Evolutionary conservation across 2,797 vertebrate genomes (phyloP), one percentile per base, ranked within the genome.

Genomic region (Pithecia hirsuta): DNA sequence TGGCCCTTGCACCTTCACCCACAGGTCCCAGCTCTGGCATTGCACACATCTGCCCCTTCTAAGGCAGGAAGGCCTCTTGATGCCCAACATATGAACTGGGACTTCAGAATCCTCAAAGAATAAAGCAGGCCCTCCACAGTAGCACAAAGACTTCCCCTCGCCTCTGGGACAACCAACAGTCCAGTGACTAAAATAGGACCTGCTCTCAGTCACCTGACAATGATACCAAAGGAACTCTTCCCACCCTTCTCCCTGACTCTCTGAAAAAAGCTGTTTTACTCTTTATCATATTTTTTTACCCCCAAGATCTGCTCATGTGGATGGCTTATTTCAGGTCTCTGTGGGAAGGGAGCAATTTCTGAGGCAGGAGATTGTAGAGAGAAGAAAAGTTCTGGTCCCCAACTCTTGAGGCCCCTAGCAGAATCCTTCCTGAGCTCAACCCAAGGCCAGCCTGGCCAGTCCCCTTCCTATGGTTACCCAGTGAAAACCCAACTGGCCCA

Each of bases 121-220:
- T 7, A 22, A 44, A 9, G 26, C 6, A 30, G 50, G 26, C 30
- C 6, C 15, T 75, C n/a, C 4, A 19, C 46, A 8, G 24, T 9
- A 83, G n/a, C 26, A 17, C 52, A 86, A 24, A 76, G 81, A 39
- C 55, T 2, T 26, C 12, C 2, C 55, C 22, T 41, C 4, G 0
- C 11, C 75, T 33, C 57, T 22, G 26, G 44, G 57, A 30, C 22
- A 28, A 7, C 59, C 33, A 20, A 19, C 19, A 26, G 11, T 44
- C 79, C 83, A 15, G 36, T 3, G 46, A 36, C 59, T 78, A 50
- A 48, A 24, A 74, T 1, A 44, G 55, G 55, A 10, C 79, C 46
- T 30, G 13, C 75, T 70, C 61, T 57, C 3, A 0, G 20, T 5
- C 78, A 19, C 19, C 7, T 20, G 57, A 55, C 20, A 7, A 0